Base-by-base conservation (phyloP, 2,113 vertebrate species). In the Halcyon malimbica region DNA sequence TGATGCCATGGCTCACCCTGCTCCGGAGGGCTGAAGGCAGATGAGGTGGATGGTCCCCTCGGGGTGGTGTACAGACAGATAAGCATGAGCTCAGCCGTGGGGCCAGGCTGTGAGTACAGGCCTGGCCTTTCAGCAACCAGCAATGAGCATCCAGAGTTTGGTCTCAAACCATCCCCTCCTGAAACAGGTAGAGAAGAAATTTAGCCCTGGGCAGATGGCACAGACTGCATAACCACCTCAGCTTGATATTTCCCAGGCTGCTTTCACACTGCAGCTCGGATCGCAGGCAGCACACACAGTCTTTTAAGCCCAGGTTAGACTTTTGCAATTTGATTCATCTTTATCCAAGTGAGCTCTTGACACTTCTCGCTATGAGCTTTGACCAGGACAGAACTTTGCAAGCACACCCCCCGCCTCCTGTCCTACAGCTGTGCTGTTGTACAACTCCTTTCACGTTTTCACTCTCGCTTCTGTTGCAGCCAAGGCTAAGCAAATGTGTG, bases 281-380 rank as follows among this genome's bases (percentile, higher is more conserved):
- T 10, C 1, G 0, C 3, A 2, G 21, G n/a, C 46, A 44, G 9
- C 5, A 25, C 19, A 23, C 5, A 2, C n/a, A 60, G 33, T 63
- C 64, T 29, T 84, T 91, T 68, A 78, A 54, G 37, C 6, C 11
- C 24, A 51, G 6, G 11, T 78, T 54, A 37, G 31, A 73, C 16
- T 56, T 8, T 21, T 76, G n/a, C 13, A 23, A 2, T 68, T 63
- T 56, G 9, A 6, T 56, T 83, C 35, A 6, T 65, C 35, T 53
- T 60, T 44, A 31, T 44, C 12, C 0, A 0, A 21, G 20, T 51
- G 37, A 95, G 24, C 48, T 67, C 13, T 91, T 96, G 88, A 56
- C 48, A 20, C 60, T 93, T 89, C 19, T 41, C 64, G 44, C 88
- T 54, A 11, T 39, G 31, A 3, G 0, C 37, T 86, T 82, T 88